Evolutionary conservation across 2,888 invertebrate species (phyloP).

Genomic region (Gryllus longicercus): DNA sequence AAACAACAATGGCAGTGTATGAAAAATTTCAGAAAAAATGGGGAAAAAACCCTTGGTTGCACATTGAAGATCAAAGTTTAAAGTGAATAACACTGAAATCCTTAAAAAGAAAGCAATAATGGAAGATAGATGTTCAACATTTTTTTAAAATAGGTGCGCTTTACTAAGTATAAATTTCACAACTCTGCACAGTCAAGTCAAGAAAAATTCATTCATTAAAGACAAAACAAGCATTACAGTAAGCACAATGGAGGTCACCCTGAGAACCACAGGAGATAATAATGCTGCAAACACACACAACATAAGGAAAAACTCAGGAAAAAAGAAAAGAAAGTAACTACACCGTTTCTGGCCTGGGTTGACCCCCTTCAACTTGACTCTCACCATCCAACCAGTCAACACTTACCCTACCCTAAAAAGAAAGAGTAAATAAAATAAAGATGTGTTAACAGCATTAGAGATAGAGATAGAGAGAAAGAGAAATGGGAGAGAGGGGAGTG

Average conservation of each 20-base stretch:
- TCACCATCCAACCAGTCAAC: constrained; percentile 28
- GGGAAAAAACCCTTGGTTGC: no score
- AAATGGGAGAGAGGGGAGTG: no score
- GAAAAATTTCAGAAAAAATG: no score
- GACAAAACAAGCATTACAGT: neutral
- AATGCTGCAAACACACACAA: constrained; percentile 19
- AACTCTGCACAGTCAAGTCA: neutral
- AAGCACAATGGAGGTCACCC: neutral
- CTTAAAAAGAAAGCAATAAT: no score
- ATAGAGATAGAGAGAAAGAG: no score
- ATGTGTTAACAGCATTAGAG: no score
- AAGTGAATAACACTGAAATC: no score
- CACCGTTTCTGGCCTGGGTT: constrained; percentile 18
- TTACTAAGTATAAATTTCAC: no score
- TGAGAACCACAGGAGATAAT: constrained; percentile 3
- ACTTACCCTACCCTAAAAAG: constrained; percentile 42
- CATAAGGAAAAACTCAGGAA: neutral
- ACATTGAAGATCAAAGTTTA: no score
- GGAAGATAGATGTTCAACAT: no score
- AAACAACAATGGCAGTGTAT: no score
- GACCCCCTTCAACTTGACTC: constrained; percentile 23
- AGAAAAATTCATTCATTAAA: neutral
- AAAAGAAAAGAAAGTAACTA: constrained; percentile 22
- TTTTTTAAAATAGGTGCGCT: no score
- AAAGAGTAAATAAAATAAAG: constrained; percentile 21